Percentiles rank a stretch among this genome's conserved stretches.
These are phyloP conservation scores for Sigmodon hispidus DNA, from an alignment of 2,113 vertebrate genomes.

Conservation along the genomic window DNA sequence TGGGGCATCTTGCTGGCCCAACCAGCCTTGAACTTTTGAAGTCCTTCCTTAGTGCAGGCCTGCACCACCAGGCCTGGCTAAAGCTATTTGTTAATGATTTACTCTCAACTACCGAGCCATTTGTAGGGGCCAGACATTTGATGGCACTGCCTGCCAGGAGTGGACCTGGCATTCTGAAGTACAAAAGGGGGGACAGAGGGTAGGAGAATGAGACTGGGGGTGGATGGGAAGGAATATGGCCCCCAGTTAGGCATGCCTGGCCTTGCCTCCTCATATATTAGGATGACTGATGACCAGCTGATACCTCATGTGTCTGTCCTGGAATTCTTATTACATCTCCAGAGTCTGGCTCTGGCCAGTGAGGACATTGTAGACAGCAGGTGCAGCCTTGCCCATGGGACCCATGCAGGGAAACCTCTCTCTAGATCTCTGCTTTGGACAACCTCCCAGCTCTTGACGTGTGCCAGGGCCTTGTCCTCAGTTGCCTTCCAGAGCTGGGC, in stretches of 20 bases:
- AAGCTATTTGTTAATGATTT: not conserved
- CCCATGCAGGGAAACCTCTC: slow-evolving; percentile 59
- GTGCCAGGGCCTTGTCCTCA: slow-evolving; percentile 63
- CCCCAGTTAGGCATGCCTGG: too few relatives aligned
- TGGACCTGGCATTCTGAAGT: not conserved
- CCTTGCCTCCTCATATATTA: not conserved
- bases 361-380: slow-evolving; percentile 60
- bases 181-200: not conserved
- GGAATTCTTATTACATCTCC: slow-evolving; percentile 60
- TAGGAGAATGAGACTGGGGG: accelerated
- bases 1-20: not conserved
- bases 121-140: not conserved
- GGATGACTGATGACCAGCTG: not conserved
- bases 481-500: slow-evolving; percentile 45
- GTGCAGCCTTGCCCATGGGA: slow-evolving; percentile 44
- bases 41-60: not conserved
- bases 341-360: slow-evolving; percentile 33
- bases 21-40: not conserved
- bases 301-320: not conserved
- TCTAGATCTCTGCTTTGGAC: slow-evolving; percentile 64
- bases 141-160: not conserved
- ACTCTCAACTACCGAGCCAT: not conserved
- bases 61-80: not conserved
- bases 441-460: not conserved
- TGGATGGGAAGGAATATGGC: not conserved